Base-by-base conservation (phyloP, 2,113 vertebrate genomes). In the Odontesthes bonariensis region DNA sequence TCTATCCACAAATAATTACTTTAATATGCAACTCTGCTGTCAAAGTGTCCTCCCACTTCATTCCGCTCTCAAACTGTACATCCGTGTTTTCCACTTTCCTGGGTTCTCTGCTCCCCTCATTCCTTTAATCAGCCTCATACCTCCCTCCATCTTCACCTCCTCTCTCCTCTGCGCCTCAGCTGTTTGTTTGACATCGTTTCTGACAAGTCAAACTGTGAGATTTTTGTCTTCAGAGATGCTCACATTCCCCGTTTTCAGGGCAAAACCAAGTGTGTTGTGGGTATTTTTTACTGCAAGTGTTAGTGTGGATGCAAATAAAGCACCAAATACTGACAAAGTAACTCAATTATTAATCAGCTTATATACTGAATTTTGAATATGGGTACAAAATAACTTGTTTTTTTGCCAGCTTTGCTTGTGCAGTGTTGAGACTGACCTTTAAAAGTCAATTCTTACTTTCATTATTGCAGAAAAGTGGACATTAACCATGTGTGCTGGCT, bases 231-330 rank as follows among this genome's bases (percentile, higher is more conserved):
- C 58, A 23, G 59, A 8, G 3, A 9, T 42, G 22, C 57, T 80
- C 57, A 32, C 59, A 38, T 22, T 32, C 38, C 12, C 12, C 5
- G 12, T 55, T 63, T 64, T 55, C 11, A 20, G 53, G 46, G 19
- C 47, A 54, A 6, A 13, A 32, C n/a, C 7, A 0, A 17, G 16
- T 42, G 40, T 42, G 40, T 42, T 51, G 33, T 47, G 27, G 33
- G 0, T 17, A 19, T 35, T 46, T 0, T n/a, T n/a, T n/a, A n/a
- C n/a, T n/a, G n/a, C n/a, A n/a, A 11, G 4, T 42, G 10, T 42
- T 42, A 3, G 12, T 42, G 40, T 42, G 40, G 40, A 12, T 42
- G 3, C 40, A 10, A 42, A 1, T 10, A 10, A 12, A 12, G 3
- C 38, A 40, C 38, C 38, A 8, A 40, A 9, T 11, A 47, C 23